Percentiles rank a stretch among this genome's conserved stretches.
phyloP scores from a whole-genome alignment of 2,797 vertebrate species.

The Nyctalus aviator region DNA sequence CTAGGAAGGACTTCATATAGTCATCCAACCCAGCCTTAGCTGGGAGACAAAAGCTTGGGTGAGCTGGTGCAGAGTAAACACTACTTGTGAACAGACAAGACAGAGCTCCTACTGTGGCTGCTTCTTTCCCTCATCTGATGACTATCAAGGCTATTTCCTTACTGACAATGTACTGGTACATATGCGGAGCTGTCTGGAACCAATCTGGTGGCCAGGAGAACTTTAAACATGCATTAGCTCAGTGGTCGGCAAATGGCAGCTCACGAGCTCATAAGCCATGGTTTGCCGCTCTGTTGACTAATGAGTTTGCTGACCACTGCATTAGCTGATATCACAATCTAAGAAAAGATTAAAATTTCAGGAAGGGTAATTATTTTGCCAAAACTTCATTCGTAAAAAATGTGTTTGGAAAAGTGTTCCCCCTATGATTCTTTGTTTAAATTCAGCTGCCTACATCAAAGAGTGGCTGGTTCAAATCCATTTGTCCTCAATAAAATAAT shows the following conservation, averaged over 20 bases:
- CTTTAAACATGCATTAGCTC: background rate
- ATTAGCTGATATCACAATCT: background rate
- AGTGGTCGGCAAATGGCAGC: no score
- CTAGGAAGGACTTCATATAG: background rate
- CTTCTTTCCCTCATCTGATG: background rate
- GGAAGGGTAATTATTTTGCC: slow-evolving; percentile 29
- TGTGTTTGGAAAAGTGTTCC: slow-evolving; percentile 27
- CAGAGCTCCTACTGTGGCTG: background rate
- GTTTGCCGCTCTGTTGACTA: no score
- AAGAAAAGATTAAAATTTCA: slow-evolving; percentile 38
- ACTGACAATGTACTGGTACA: background rate
- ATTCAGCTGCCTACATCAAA: slow-evolving; percentile 44
- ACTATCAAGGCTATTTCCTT: background rate
- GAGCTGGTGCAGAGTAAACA: background rate
- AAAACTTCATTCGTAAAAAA: slow-evolving; percentile 56
- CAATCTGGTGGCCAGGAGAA: background rate
- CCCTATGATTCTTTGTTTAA: slow-evolving; percentile 51
- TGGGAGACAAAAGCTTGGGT: background rate
- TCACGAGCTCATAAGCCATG: no score
- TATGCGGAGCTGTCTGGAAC: background rate
- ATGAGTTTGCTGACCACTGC: no score
- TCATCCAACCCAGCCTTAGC: background rate
- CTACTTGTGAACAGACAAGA: background rate
- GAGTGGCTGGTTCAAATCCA: slow-evolving; percentile 25
- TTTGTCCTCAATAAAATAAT: slow-evolving; percentile 42